phyloP scores from a whole-genome alignment of 1,140 invertebrate species.

The Zophobas atratus region DNA sequence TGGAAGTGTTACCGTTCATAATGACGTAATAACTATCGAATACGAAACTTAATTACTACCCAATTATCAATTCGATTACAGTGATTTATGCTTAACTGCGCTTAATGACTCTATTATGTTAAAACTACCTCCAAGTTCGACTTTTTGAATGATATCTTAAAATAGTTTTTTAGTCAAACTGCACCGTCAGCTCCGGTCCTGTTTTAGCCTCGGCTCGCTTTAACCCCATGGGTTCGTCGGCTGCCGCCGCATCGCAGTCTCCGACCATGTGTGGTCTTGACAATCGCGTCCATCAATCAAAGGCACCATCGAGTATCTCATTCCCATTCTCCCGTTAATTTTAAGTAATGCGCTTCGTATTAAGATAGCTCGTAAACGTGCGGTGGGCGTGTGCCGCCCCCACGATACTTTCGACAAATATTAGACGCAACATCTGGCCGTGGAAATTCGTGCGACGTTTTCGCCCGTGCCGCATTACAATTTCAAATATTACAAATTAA shows the following conservation, averaged over 20 bases:
- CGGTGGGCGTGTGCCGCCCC: constrained; percentile 34
- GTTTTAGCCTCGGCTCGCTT: not conserved
- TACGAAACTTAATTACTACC: too few relatives aligned
- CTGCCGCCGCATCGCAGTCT: not conserved
- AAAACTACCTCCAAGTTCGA: too few relatives aligned
- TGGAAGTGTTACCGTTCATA: too few relatives aligned
- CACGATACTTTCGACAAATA: constrained; percentile 44
- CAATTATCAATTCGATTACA: too few relatives aligned
- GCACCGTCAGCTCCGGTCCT: too few relatives aligned
- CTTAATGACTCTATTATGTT: too few relatives aligned
- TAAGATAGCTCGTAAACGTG: constrained; percentile 20
- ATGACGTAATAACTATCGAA: too few relatives aligned
- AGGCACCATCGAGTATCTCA: constrained; percentile 15
- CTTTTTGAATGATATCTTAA: too few relatives aligned
- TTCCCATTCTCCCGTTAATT: constrained; percentile 37
- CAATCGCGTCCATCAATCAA: constrained; percentile 31
- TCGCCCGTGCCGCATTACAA: constrained; percentile 21
- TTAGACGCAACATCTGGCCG: constrained; percentile 36
- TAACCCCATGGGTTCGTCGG: constrained; percentile 12
- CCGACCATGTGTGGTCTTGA: constrained; percentile 28
- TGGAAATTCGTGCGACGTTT: constrained; percentile 29
- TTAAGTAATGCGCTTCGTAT: constrained; percentile 28
- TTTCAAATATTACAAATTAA: constrained; percentile 44
- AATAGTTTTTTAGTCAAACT: too few relatives aligned
- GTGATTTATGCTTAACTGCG: too few relatives aligned